Base-by-base conservation (phyloP, 2,797 vertebrate genomes). In the Hydrolagus colliei region DNA sequence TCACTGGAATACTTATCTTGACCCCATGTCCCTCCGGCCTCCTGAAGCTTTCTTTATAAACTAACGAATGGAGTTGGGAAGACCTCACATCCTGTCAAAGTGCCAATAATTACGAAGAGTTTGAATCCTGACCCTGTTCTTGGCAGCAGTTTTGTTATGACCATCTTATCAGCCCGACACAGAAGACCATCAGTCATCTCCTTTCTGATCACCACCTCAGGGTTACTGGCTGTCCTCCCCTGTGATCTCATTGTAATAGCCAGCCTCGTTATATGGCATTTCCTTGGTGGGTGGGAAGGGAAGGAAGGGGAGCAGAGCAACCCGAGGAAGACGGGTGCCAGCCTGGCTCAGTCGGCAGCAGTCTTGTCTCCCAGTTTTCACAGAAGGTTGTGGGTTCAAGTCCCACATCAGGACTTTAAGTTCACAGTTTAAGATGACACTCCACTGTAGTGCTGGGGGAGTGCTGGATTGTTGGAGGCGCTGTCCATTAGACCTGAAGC, bases 61-160 rank as follows among this genome's bases (percentile, higher is more conserved):
- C 27, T 10, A 82, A 80, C n/a, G 32, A 67, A 27, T 22, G 4
- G 27, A 68, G 27, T 10, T 80, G 62, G 32, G 7, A 52, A 52
- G 74, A 76, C 13, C 14, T n/a, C 63, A n/a, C 61, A 79, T 65
- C 61, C 22, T 27, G 59, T 79, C 32, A 65, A 63, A 65, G 27
- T 79, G 9, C 20, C 67, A 16, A 82, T 63, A 82, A 41, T 82
- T 18, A 20, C 41, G 13, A 82, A 82, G 74, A 41, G 41, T 20
- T n/a, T 18, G 35, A 59, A 12, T 65, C 22, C 3, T 22, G 62
- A 35, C 2, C 63, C 32, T 41, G 63, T 68, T 12, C 63, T 41
- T 82, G 27, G 79, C 63, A 68, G 27, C 1, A 4, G 32, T 35
- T 32, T 82, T 82, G 20, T 82, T 82, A 67, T 82, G 79, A 82